Conservation (phyloP, 2,888 invertebrate species). For the Poecilobothrus nobilitatus region DNA sequence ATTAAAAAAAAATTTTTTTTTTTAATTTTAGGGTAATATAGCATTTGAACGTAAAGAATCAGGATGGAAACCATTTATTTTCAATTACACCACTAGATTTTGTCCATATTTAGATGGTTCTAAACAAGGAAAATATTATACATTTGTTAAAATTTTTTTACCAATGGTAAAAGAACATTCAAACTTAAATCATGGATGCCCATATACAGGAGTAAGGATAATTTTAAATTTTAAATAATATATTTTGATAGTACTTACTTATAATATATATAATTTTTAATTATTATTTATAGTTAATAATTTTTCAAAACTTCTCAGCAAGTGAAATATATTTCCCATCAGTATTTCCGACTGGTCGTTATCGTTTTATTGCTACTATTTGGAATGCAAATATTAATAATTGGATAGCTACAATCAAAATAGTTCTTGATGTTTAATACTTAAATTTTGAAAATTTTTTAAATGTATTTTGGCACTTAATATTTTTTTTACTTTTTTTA, state of each 20-base stretch:
- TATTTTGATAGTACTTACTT: too few species aligned
- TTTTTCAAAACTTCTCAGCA: not conserved
- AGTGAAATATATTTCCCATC: not conserved
- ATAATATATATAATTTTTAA: too few species aligned
- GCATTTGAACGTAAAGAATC: not conserved
- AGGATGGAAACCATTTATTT: not conserved
- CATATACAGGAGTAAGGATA: not conserved
- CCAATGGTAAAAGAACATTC: not conserved
- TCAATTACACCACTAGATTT: not conserved
- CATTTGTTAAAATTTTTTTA: not conserved
- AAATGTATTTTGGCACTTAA: too few species aligned
- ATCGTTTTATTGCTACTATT: not conserved
- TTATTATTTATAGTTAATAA: not conserved
- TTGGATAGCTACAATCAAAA: not conserved
- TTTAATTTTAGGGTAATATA: too few species aligned
- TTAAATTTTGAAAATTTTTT: too few species aligned
- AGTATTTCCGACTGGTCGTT: not conserved
- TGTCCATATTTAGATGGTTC: not conserved
- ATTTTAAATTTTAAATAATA: too few species aligned
- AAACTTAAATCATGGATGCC: not conserved
- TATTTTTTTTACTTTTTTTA: too few species aligned
- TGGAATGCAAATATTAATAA: not conserved
- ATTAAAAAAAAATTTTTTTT: too few species aligned
- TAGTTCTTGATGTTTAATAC: too few species aligned
- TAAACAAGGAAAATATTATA: not conserved